Evolutionary conservation across 2,113 vertebrate species (phyloP).

Genomic region (Lagopus leucura): DNA sequence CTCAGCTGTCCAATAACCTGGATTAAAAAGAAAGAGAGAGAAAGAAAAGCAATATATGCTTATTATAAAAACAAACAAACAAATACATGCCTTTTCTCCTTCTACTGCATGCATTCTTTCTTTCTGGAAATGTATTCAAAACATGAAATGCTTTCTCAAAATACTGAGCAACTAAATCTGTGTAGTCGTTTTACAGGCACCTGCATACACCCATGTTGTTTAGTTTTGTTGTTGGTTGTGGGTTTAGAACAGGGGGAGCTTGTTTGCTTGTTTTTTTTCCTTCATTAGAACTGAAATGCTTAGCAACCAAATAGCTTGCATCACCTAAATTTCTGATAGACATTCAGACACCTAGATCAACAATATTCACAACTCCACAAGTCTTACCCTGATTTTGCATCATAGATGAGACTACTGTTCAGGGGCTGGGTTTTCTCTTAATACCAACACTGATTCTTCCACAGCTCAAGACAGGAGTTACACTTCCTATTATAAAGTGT

Average conservation of each 20-base stretch:
- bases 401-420: background rate
- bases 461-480: background rate
- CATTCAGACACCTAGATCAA: background rate
- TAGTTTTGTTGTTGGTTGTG: background rate
- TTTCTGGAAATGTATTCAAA: background rate
- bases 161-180: background rate
- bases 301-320: background rate
- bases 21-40: background rate
- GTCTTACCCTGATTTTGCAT: background rate
- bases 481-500: background rate
- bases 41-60: background rate
- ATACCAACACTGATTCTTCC: background rate
- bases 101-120: background rate
- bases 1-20: background rate
- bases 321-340: background rate
- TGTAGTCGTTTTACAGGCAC: rapidly evolving
- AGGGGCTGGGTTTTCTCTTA: background rate
- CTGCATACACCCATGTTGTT: background rate
- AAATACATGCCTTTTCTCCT: background rate
- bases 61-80: background rate
- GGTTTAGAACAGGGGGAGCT: background rate
- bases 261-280: background rate
- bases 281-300: background rate
- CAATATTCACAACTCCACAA: background rate
- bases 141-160: background rate